Conservation (phyloP, 2,888 invertebrate genomes). For the Cephus rjabovi region DNA sequence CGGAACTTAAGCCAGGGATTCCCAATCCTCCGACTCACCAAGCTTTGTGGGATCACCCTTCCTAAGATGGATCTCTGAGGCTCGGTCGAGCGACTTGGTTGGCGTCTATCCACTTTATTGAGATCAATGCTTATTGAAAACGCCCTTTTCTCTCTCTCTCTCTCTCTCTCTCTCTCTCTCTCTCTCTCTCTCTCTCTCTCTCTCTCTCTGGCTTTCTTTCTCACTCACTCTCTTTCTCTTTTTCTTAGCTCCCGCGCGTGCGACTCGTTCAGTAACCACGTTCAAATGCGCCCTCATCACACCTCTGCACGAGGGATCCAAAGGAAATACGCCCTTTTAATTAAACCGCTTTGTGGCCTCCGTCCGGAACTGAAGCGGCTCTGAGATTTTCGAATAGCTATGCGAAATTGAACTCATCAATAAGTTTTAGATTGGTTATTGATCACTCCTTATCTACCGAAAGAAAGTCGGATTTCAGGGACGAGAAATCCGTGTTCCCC, state of each 20-base stretch:
- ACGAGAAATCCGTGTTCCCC: no score
- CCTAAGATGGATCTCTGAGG: conserved; percentile 28
- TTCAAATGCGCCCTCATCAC: conserved; percentile 20
- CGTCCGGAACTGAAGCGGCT: conserved; percentile 15
- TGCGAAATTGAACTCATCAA: conserved; percentile 38
- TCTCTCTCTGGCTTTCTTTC: conserved; percentile 1
- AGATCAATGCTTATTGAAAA: conserved; percentile 52
- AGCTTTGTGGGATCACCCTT: conserved; percentile 22
- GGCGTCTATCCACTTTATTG: conserved; percentile 48
- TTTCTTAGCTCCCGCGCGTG: not conserved
- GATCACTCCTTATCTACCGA: conserved; percentile 30
- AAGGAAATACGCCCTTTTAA: conserved; percentile 36
- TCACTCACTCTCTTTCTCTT: conserved; percentile 9
- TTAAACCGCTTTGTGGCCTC: conserved; percentile 35
- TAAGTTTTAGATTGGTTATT: conserved; percentile 49
- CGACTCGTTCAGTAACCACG: conserved; percentile 17
- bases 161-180: conserved; percentile 15
- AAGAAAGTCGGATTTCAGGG: no score
- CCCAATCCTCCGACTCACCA: conserved; percentile 11
- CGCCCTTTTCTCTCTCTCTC: conserved; percentile 25
- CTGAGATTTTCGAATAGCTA: conserved; percentile 19
- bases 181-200: not conserved
- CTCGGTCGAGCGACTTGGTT: conserved; percentile 28
- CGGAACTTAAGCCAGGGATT: conserved; percentile 2
- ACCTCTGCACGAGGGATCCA: conserved; percentile 15